Conservation (phyloP, 2,888 invertebrate species). For the Steinernema scapterisci region DNA sequence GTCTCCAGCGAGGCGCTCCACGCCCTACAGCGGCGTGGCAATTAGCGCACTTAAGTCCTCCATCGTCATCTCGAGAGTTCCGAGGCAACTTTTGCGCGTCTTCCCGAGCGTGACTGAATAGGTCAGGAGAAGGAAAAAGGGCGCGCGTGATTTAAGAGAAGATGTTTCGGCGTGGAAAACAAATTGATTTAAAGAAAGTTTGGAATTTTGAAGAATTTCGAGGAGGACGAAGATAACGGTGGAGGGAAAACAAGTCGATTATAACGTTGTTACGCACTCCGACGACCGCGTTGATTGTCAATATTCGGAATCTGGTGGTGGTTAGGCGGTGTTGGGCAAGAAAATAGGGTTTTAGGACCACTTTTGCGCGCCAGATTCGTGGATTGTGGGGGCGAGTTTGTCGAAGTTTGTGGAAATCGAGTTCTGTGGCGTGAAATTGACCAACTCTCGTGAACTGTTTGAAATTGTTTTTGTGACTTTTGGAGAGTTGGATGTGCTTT, state of each 20-base stretch:
- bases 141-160: not conserved
- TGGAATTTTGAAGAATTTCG: not conserved
- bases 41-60: not conserved
- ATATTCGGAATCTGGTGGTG: not conserved
- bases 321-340: not conserved
- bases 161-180: not conserved
- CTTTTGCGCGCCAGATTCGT: not conserved
- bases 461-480: no score
- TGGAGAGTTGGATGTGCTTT: no score
- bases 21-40: not conserved
- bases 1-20: not conserved
- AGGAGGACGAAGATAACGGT: no score
- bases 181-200: constrained; percentile 3
- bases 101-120: no score
- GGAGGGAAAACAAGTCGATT: constrained; percentile 20
- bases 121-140: no score
- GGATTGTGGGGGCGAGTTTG: no score
- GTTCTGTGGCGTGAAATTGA: not conserved
- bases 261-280: constrained; percentile 22
- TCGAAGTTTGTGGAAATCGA: not conserved
- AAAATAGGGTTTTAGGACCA: not conserved
- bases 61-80: not conserved
- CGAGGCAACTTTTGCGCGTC: no score
- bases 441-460: no score
- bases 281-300: constrained; percentile 9